Conservation (phyloP, 2,888 invertebrate genomes). For the Tigriopus californicus region DNA sequence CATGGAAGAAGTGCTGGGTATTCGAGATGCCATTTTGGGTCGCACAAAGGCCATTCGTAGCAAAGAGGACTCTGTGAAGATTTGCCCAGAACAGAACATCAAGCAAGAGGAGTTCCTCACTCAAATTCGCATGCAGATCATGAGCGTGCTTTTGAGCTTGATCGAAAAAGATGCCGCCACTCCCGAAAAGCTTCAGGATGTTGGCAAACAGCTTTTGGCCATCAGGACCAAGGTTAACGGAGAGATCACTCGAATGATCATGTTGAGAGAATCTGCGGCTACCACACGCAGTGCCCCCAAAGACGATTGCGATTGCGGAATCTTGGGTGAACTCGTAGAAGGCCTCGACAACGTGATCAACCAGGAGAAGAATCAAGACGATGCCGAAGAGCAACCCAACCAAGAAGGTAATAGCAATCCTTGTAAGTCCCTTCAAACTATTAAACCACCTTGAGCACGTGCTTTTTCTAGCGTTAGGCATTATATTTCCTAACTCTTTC, state of each 20-base stretch:
- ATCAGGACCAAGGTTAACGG: slow-evolving; percentile 8
- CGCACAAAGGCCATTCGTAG: slow-evolving; percentile 8
- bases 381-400: background rate
- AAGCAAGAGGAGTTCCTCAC: slow-evolving; percentile 10
- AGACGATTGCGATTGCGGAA: slow-evolving; percentile 12
- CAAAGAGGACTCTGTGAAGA: background rate
- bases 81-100: slow-evolving; percentile 11
- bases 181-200: slow-evolving; percentile 9
- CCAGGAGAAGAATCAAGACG: background rate
- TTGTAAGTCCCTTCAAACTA: too few species aligned
- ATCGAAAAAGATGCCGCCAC: slow-evolving; percentile 8
- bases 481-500: background rate
- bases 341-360: background rate
- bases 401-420: background rate
- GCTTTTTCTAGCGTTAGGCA: too few species aligned
- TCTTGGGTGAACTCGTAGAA: slow-evolving; percentile 3
- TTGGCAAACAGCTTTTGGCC: slow-evolving; percentile 2
- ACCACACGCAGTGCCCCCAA: background rate
- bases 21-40: slow-evolving; percentile 5
- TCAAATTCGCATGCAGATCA: slow-evolving; percentile 7
- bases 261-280: background rate
- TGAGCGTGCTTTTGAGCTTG: slow-evolving; percentile 3
- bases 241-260: slow-evolving; percentile 12
- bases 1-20: background rate
- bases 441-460: too few species aligned